Conservation (phyloP, 2,113 vertebrate species). For the Glaucomys volans region DNA sequence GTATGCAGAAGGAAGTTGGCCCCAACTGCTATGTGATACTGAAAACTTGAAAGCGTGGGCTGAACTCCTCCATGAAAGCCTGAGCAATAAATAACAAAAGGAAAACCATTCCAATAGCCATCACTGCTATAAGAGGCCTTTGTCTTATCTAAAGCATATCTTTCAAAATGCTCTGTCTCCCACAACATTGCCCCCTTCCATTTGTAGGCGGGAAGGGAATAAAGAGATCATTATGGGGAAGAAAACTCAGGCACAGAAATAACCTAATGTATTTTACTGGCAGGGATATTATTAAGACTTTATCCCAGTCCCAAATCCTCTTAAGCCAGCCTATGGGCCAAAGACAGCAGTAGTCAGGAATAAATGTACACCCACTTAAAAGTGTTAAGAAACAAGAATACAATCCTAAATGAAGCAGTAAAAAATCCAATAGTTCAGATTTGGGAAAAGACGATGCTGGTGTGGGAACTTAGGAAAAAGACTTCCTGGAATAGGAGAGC, state of each 20-base stretch:
- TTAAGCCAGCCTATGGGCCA: not conserved
- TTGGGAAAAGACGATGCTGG: not conserved
- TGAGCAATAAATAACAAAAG: slow-evolving; percentile 39
- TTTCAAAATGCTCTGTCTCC: not conserved
- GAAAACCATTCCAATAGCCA: not conserved
- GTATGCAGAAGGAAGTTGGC: not conserved
- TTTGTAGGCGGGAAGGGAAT: slow-evolving; percentile 24
- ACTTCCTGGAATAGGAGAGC: not conserved
- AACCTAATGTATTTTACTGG: not conserved
- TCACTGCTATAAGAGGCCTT: not conserved
- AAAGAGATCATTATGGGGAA: slow-evolving; percentile 13
- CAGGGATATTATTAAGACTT: not conserved
- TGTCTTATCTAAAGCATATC: slow-evolving; percentile 48
- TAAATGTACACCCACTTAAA: not conserved
- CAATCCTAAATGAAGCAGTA: not conserved
- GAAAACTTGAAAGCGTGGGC: not conserved
- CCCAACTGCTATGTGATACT: not conserved
- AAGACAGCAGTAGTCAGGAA: not conserved
- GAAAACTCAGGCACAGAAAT: slow-evolving; percentile 1
- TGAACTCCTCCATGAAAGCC: slow-evolving; percentile 4
- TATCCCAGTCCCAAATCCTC: not conserved
- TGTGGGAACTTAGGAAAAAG: not conserved
- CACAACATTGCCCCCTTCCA: not conserved
- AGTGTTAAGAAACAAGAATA: not conserved
- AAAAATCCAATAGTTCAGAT: not conserved